Percentiles rank a stretch among this genome's conserved stretches.
Evolutionary conservation across 2,113 vertebrate species (phyloP).

Genomic region (Apeltes quadracus): DNA sequence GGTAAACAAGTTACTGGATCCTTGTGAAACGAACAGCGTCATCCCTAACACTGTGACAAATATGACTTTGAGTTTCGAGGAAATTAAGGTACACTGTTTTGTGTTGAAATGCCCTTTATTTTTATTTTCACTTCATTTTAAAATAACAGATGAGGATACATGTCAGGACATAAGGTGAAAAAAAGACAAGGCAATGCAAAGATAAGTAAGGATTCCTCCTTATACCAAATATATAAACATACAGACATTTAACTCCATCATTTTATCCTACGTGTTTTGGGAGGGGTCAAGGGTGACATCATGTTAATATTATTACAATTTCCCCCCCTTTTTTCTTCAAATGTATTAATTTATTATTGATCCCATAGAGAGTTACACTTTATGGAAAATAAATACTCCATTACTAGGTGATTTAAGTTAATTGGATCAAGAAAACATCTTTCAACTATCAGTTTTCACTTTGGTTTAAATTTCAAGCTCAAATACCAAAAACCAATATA

Average conservation of each 20-base stretch:
- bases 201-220: background rate
- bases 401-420: no score
- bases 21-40: background rate
- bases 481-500: background rate
- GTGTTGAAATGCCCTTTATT: background rate
- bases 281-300: background rate
- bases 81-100: background rate
- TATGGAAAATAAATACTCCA: no score
- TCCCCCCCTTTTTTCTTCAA: no score
- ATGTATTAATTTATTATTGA: no score
- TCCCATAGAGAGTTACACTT: no score
- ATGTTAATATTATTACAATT: background rate
- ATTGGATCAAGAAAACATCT: no score
- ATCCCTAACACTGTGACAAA: background rate
- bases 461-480: no score
- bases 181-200: background rate
- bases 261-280: background rate
- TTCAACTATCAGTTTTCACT: no score
- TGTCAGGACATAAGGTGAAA: background rate
- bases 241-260: background rate
- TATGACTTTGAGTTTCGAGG: background rate
- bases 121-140: constrained; percentile 6
- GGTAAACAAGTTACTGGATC: background rate
- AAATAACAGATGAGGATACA: constrained; percentile 1
- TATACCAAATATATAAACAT: background rate